A percentile compares a stretch with the other conserved stretches of the same genome.
Conservation (phyloP, 2,888 invertebrate species). For the Dasypogon diadema region DNA sequence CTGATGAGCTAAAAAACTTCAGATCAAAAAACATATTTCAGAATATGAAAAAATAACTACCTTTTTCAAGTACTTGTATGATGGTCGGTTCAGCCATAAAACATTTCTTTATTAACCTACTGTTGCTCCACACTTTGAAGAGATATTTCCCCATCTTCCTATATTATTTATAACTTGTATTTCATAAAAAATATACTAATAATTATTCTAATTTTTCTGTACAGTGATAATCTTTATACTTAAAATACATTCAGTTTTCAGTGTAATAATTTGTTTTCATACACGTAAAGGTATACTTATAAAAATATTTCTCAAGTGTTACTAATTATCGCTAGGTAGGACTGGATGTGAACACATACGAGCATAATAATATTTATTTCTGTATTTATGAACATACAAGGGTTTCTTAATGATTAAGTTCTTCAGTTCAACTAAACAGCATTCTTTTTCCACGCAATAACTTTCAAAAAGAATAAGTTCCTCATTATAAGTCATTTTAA, state of each 20-base stretch:
- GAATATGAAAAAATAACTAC: neutral
- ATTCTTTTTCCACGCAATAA: neutral
- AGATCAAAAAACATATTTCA: neutral
- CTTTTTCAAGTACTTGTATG: neutral
- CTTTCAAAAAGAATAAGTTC: slow-evolving; percentile 4
- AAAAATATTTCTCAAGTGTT: neutral
- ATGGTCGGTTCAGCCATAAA: neutral
- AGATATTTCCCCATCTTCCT: neutral
- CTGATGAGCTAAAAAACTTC: neutral
- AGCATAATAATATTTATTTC: slow-evolving; percentile 1
- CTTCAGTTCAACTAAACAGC: neutral
- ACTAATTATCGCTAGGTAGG: neutral
- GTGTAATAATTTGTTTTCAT: neutral
- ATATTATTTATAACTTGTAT: too few relatives aligned
- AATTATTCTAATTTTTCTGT: too few relatives aligned
- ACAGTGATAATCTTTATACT: too few relatives aligned
- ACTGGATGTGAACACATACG: neutral
- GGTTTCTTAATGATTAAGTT: neutral
- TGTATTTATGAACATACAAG: neutral
- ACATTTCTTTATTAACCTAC: neutral
- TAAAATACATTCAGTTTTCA: too few relatives aligned
- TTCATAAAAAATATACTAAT: too few relatives aligned
- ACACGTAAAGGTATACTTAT: neutral
- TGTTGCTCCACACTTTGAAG: neutral
- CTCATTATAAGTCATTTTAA: slow-evolving; percentile 28